Evolutionary conservation across 2,797 vertebrate genomes (phyloP).

Genomic region (Neopelma chrysocephalum): DNA sequence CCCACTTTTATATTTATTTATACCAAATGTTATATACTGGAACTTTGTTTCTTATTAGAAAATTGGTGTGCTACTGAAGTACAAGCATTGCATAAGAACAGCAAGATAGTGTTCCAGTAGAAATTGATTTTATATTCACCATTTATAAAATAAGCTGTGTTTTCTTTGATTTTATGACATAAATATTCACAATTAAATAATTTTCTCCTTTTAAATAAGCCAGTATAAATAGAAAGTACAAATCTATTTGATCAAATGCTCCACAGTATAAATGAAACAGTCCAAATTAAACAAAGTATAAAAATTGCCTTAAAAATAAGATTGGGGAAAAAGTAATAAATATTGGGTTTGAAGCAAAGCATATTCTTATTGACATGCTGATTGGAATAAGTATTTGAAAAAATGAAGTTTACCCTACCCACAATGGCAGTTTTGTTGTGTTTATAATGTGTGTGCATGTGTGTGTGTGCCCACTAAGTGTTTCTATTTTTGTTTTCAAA

Average conservation of each 20-base stretch:
- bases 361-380: not conserved
- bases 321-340: not conserved
- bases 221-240: not conserved
- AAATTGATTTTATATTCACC: not conserved
- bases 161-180: not conserved
- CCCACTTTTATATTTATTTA: not conserved
- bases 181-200: not conserved
- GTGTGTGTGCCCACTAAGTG: conserved; percentile 2
- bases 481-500: conserved; percentile 31
- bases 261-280: not conserved
- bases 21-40: not conserved
- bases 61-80: not conserved
- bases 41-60: not conserved
- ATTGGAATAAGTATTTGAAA: not conserved
- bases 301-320: not conserved
- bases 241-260: not conserved
- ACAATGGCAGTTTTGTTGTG: not conserved
- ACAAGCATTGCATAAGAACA: not conserved
- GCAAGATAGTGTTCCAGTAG: not conserved
- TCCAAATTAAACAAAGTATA: not conserved
- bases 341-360: not conserved
- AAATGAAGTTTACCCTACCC: not conserved
- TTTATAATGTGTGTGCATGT: not conserved
- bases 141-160: not conserved
- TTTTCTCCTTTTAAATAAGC: conserved; percentile 28